Percentiles rank a stretch among this genome's conserved stretches.
Evolutionary conservation across 2,888 invertebrate species (phyloP).

Genomic region (Scaptomyza caliginosa): DNA sequence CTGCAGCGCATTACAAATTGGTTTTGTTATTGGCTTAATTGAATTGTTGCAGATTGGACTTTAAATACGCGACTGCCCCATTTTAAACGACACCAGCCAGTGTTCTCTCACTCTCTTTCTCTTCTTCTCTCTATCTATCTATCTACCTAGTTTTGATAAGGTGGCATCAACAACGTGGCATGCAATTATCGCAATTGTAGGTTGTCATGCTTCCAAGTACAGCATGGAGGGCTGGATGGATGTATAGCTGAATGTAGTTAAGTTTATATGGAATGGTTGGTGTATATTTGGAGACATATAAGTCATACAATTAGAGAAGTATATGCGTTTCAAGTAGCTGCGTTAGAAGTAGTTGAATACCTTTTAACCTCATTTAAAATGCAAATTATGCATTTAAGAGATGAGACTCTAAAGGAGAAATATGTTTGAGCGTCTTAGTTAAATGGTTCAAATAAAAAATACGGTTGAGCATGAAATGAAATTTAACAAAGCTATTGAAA

Average conservation of each 20-base stretch:
- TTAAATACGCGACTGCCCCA: slow-evolving; percentile 50
- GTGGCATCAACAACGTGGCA: slow-evolving; percentile 52
- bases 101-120: slow-evolving; percentile 19
- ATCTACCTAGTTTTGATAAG: slow-evolving; percentile 52
- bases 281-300: neutral
- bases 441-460: neutral
- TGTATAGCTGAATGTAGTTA: neutral
- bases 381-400: slow-evolving; percentile 42
- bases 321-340: slow-evolving; percentile 17
- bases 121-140: slow-evolving; percentile 1
- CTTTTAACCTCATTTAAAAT: slow-evolving; percentile 59
- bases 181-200: slow-evolving; percentile 66
- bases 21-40: slow-evolving; percentile 77
- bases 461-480: no score
- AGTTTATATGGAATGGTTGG: slow-evolving; percentile 24
- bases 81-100: neutral
- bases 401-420: neutral
- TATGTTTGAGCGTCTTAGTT: neutral
- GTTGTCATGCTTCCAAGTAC: slow-evolving; percentile 17
- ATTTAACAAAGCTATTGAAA: no score
- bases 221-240: slow-evolving; percentile 13
- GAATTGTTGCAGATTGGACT: slow-evolving; percentile 75
- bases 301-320: slow-evolving; percentile 45
- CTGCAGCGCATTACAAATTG: slow-evolving; percentile 74
- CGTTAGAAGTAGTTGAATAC: slow-evolving; percentile 4